Evolutionary conservation across 2,113 vertebrate species (phyloP).

Genomic region (Oxyura jamaicensis): DNA sequence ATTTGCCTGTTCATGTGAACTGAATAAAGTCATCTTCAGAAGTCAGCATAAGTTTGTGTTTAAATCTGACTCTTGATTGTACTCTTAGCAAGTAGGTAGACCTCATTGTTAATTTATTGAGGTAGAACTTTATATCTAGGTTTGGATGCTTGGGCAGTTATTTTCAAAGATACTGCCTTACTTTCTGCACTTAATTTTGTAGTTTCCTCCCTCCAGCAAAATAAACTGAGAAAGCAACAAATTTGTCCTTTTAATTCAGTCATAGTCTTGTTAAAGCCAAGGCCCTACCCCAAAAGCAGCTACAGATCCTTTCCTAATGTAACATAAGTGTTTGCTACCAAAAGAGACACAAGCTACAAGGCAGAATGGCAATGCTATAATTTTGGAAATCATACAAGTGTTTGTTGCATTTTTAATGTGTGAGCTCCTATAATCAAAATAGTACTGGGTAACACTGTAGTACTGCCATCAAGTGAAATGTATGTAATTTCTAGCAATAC

Average conservation of each 20-base stretch:
- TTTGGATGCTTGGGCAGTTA: neutral
- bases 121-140: neutral
- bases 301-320: neutral
- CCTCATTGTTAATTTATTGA: neutral
- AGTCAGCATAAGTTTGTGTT: neutral
- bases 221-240: neutral
- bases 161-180: neutral
- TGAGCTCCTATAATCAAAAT: neutral
- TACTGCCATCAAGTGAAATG: neutral
- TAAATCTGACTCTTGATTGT: slow-evolving; percentile 7
- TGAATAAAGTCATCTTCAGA: slow-evolving; percentile 19
- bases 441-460: neutral
- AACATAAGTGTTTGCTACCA: neutral
- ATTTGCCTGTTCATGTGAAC: neutral
- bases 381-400: neutral
- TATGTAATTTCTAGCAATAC: neutral
- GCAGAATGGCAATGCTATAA: neutral
- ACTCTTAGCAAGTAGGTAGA: neutral
- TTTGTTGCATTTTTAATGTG: neutral
- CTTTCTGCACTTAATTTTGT: neutral
- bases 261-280: neutral
- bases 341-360: neutral
- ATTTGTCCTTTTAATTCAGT: neutral
- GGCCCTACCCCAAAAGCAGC: neutral
- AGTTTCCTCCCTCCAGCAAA: neutral